Base-by-base conservation (phyloP, 2,888 invertebrate species). In the Scaptomyza polygonia region DNA sequence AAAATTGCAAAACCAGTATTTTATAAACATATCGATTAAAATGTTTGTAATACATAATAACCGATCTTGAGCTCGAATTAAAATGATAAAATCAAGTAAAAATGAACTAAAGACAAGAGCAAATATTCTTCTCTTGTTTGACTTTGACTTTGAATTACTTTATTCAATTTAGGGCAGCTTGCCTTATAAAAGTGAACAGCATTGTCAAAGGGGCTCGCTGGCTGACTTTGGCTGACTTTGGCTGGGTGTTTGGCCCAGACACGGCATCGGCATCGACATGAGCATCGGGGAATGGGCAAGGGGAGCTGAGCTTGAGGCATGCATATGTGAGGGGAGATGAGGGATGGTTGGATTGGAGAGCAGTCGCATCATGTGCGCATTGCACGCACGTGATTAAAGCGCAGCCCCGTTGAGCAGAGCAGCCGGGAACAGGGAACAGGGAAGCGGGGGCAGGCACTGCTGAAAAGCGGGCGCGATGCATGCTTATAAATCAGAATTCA, bases 321-420 rank as follows among this genome's bases (percentile, higher is more conserved):
- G 82, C 52, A 64, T 39, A 39, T 16, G 16, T 9, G 3, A n/a
- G 16, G 39, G 16, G 39, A 39, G 39, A 8, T 39, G 39, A 25
- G 16, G 4, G 1, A 4, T 66, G 62, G 64, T 8, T 39, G 48
- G 66, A 81, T 80, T 80, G 85, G 76, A 67, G 79, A 57, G 67
- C 66, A 79, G 62, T 55, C 79, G 84, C 88, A 76, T 82, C 83
- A 81, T 81, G 86, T 83, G 88, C 85, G 66, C 87, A 78, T 70
- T 88, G 81, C 83, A 83, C 83, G 83, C 83, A 88, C 83, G 83
- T 83, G 83, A 83, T 83, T 83, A 88, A 83, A 83, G 85, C 79
- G 85, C 75, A 87, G 82, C 77, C 88, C 80, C 80, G 88, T 85
- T 75, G 88, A 64, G 83, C 34, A 45, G 40, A 34, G 58, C 52